phyloP scores from a whole-genome alignment of 2,888 invertebrate genomes.

The Empis stercorea region DNA sequence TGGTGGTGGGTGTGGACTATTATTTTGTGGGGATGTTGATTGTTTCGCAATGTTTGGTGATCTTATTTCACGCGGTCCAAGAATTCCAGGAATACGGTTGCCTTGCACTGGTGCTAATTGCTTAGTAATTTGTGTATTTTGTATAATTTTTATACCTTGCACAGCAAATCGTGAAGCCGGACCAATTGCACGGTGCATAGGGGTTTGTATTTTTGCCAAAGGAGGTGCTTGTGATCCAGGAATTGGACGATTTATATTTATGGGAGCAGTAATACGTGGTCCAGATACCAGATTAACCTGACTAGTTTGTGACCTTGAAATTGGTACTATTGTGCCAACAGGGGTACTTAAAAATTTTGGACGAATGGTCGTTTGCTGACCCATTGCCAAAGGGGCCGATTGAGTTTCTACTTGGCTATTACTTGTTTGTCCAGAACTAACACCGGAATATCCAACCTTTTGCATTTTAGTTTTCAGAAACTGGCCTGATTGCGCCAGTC shows the following conservation, averaged over 20 bases:
- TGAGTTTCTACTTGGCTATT: not conserved
- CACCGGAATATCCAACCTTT: slow-evolving; percentile 4
- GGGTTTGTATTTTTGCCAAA: not conserved
- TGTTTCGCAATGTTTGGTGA: slow-evolving; percentile 3
- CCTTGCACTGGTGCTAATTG: not conserved
- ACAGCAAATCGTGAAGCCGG: not conserved
- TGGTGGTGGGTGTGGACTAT: slow-evolving; percentile 8
- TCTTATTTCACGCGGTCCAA: not conserved
- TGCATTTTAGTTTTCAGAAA: slow-evolving; percentile 16
- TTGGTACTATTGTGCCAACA: slow-evolving; percentile 2
- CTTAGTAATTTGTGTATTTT: not conserved
- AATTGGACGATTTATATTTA: not conserved
- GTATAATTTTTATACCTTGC: not conserved
- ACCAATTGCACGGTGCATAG: not conserved
- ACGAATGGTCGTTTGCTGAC: slow-evolving; percentile 11
- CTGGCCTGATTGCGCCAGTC: slow-evolving; percentile 16
- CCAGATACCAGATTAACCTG: not conserved
- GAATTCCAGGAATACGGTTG: not conserved
- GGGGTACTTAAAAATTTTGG: slow-evolving; percentile 9
- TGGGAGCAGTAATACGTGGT: no score
- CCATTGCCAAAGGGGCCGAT: slow-evolving; percentile 8
- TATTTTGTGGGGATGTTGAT: not conserved
- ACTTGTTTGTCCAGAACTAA: not conserved
- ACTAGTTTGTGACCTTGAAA: slow-evolving; percentile 3
- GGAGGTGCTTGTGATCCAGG: not conserved